phyloP scores from a whole-genome alignment of 2,797 vertebrate genomes.

The Neosilurus mollespiculum region DNA sequence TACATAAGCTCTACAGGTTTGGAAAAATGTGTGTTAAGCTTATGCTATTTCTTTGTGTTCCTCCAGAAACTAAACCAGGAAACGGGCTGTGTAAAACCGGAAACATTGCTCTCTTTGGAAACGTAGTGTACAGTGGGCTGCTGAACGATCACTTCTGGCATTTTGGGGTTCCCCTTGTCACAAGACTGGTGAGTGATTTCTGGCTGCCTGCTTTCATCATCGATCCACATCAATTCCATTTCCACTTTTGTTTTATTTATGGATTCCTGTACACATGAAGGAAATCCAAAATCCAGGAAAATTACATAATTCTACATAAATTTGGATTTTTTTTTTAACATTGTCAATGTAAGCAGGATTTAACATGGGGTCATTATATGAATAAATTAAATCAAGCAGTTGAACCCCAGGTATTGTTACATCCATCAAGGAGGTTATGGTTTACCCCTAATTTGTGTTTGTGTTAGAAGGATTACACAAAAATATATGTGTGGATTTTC shows the following conservation, averaged over 20 bases:
- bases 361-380: neutral
- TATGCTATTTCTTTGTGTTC: constrained; percentile 27
- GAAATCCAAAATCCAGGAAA: neutral
- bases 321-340: neutral
- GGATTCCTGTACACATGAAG: neutral
- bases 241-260: neutral
- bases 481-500: too few species aligned
- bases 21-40: neutral
- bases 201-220: neutral
- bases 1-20: neutral
- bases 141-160: constrained; percentile 76
- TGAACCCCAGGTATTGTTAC: neutral
- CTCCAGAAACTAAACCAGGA: constrained; percentile 74
- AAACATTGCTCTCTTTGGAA: constrained; percentile 74
- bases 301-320: neutral
- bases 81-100: constrained; percentile 73
- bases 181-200: constrained; percentile 70
- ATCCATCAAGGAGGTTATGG: too few species aligned
- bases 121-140: constrained; percentile 73
- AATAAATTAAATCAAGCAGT: neutral
- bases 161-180: constrained; percentile 72
- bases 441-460: too few species aligned
- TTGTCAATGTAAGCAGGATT: neutral
- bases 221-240: neutral
- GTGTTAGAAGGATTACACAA: too few species aligned